Evolutionary conservation across 92 coral and sea anemone species (phyloP), one percentile per base, ranked within the genome.

Genomic region (Porites rus): DNA sequence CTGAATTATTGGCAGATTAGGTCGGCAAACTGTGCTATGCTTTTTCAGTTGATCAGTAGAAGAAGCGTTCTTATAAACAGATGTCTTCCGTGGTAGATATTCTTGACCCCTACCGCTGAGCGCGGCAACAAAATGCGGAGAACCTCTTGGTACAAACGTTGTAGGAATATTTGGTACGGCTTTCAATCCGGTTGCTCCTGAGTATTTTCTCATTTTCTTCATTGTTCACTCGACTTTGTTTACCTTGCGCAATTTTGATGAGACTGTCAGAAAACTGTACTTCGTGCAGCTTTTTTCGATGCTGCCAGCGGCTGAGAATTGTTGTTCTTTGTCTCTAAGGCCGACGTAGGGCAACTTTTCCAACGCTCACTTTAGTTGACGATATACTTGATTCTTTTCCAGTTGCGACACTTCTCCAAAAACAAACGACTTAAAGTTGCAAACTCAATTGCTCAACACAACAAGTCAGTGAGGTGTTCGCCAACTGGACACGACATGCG

Each of bases 101-200:
- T 63, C 58, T 17, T 77, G 82, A 6, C 56, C 70, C 50, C 64
- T 77, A 8, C 28, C 71, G 56, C 82, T 63, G 31, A 77, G 82
- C 16, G 82, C 82, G 3, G 82, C 82, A 17, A 77, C 52, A 77
- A 77, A 77, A 77, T 77, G 82, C 25, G 82, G 82, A n/a, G 82
- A 77, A 56, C 82, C 64, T 13, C 56, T 77, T 6, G 82, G 71
- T 50, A 38, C 82, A 43, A 77, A 77, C 60, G 82, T 77, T 46
- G 70, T 18, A 8, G 71, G 82, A 16, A 43, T 12, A 31, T 7
- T 77, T 63, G 71, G 82, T n/a, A 61, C 54, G 11, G 82, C 56
- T 59, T 77, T 62, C 17, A 61, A 18, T 58, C 82, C 82, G 16
- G 82, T 77, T 64, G 72, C 38, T 18, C 3, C 82, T 9, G 82